Evolutionary conservation across 1,140 invertebrate species (phyloP), one percentile per base, ranked within the genome.

Genomic region (Macrostomum lignano): DNA sequence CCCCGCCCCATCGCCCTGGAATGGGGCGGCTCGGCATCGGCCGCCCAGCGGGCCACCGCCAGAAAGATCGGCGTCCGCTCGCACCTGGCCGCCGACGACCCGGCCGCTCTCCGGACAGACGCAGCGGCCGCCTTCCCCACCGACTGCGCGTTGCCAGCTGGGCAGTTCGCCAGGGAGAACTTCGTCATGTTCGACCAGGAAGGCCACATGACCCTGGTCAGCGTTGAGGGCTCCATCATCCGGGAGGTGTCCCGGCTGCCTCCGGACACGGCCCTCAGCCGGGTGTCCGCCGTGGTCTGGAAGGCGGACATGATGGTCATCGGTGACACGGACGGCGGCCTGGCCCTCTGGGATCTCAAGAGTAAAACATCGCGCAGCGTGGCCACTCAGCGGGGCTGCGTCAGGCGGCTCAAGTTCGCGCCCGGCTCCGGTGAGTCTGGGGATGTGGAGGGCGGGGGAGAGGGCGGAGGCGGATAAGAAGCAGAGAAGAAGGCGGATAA

Each of bases 401-500:
- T 70, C 7, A 58, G 56, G 36, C 68, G 67, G 43, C 57, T 70
- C 11, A 41, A 60, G 15, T 70, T 69, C 58, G 65, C 65, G 22
- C 67, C 67, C n/a, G 67, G 67, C 9, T 51, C n/a, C n/a, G n/a
- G n/a, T n/a, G n/a, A n/a, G n/a, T n/a, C n/a, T n/a, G n/a, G n/a
- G n/a, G n/a, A n/a, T n/a, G n/a, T n/a, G n/a, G n/a, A n/a, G 65
- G 65, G 22, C 67, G 67, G n/a, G 67, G 67, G 9, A 52, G 65
- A 41, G n/a, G n/a, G n/a, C n/a, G n/a, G n/a, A n/a, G n/a, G n/a
- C n/a, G n/a, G n/a, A n/a, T n/a, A n/a, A n/a, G n/a, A n/a, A n/a
- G n/a, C n/a, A n/a, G n/a, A n/a, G n/a, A n/a, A n/a, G n/a, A n/a
- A n/a, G n/a, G n/a, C n/a, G n/a, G n/a, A n/a, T n/a, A n/a, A n/a